phyloP scores from a whole-genome alignment of 2,888 invertebrate species.

The Cistogaster globosa region DNA sequence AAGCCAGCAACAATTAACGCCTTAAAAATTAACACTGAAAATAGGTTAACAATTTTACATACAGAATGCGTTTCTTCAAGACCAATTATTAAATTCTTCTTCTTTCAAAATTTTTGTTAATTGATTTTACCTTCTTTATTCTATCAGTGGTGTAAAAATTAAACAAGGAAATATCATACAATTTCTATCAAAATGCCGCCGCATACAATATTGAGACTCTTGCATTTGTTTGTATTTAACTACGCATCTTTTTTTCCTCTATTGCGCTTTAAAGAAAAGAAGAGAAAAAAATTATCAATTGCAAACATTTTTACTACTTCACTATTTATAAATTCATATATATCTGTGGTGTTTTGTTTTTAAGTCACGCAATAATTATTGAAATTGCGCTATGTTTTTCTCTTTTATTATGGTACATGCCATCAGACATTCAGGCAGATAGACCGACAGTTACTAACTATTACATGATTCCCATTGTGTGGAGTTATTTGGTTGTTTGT shows the following conservation, averaged over 20 bases:
- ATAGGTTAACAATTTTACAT: too few species aligned
- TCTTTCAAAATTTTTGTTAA: too few species aligned
- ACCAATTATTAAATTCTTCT: too few species aligned
- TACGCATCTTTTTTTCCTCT: constrained; percentile 45
- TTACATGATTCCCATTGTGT: constrained; percentile 69
- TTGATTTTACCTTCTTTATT: not conserved
- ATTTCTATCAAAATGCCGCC: constrained; percentile 26
- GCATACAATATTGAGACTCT: not conserved
- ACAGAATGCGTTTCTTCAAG: too few species aligned
- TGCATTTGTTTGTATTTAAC: constrained; percentile 5
- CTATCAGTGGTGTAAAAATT: not conserved
- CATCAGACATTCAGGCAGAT: not conserved
- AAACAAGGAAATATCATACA: constrained; percentile 9
- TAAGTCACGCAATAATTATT: constrained; percentile 71
- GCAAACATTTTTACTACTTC: constrained; percentile 13
- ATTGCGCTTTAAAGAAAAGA: not conserved
- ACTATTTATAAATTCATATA: not conserved
- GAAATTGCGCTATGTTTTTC: constrained; percentile 64
- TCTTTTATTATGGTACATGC: constrained; percentile 19
- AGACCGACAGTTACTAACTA: constrained; percentile 33
- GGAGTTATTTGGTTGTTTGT: constrained; percentile 69
- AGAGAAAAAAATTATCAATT: constrained; percentile 26
- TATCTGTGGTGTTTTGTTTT: constrained; percentile 48
- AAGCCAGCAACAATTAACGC: too few species aligned
- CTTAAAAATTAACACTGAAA: too few species aligned